phyloP scores from a whole-genome alignment of 2,797 vertebrate genomes.

The Cynodonichthys magdalenae region DNA sequence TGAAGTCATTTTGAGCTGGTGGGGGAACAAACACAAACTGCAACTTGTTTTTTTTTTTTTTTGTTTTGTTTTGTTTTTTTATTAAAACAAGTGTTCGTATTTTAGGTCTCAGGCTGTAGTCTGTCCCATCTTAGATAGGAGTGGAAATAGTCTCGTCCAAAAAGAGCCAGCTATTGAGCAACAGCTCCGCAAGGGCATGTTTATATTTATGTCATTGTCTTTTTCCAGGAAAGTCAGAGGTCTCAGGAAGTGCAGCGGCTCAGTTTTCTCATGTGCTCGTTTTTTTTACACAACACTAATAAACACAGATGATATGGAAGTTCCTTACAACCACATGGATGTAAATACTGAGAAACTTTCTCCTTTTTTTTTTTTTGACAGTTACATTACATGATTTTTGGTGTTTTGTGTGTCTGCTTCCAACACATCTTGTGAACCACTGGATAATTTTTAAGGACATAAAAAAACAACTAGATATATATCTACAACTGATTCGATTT shows the following conservation, averaged over 20 bases:
- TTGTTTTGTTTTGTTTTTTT: too few species aligned
- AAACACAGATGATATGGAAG: slow-evolving; percentile 25
- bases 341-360: neutral
- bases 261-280: slow-evolving; percentile 26
- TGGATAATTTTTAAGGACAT: too few species aligned
- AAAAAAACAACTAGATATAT: too few species aligned
- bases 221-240: slow-evolving; percentile 28
- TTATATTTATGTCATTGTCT: slow-evolving; percentile 54
- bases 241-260: slow-evolving; percentile 17
- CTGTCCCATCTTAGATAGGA: slow-evolving; percentile 18
- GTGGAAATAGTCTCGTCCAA: slow-evolving; percentile 13
- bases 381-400: too few species aligned
- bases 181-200: slow-evolving; percentile 30
- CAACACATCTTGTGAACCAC: too few species aligned
- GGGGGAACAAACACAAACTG: slow-evolving; percentile 13
- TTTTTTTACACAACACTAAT: slow-evolving; percentile 1
- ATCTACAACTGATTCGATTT: too few species aligned
- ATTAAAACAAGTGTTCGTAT: slow-evolving; percentile 44
- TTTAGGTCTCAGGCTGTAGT: slow-evolving; percentile 28
- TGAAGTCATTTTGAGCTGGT: slow-evolving; percentile 4
- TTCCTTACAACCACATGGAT: slow-evolving; percentile 21
- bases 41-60: slow-evolving; percentile 26
- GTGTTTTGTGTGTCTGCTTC: too few species aligned
- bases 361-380: too few species aligned
- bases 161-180: slow-evolving; percentile 39